Conservation (phyloP, 2,113 vertebrate species). For the Ivindomyrus marchei region DNA sequence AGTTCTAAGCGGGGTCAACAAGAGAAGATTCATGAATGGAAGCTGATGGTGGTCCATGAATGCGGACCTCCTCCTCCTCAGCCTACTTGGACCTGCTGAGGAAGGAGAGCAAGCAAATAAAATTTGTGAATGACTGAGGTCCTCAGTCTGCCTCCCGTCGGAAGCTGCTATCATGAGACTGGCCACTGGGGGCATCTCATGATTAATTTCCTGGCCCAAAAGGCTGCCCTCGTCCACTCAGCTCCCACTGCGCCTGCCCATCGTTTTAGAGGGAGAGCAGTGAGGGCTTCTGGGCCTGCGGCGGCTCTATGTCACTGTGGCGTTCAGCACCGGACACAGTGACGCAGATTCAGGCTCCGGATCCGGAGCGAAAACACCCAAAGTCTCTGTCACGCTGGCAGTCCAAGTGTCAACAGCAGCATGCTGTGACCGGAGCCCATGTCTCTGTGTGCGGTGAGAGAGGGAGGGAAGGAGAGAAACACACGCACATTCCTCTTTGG, state of each 20-base stretch:
- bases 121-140: constrained; percentile 80
- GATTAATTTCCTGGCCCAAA: neutral
- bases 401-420: neutral
- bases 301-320: neutral
- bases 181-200: neutral
- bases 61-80: constrained; percentile 64
- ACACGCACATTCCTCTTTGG: constrained; percentile 3
- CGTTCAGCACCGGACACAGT: neutral
- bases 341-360: neutral
- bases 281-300: neutral
- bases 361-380: neutral
- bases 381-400: neutral
- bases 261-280: neutral
- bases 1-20: neutral
- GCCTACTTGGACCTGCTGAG: constrained; percentile 61
- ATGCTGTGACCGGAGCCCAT: neutral
- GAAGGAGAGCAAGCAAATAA: constrained; percentile 56
- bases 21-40: neutral
- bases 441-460: neutral
- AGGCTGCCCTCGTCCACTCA: neutral
- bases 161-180: constrained; percentile 48
- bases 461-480: neutral
- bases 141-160: constrained; percentile 77
- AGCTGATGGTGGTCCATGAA: constrained; percentile 14
- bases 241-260: neutral